phyloP scores from a whole-genome alignment of 2,888 invertebrate species.

The Lapara coniferarum region DNA sequence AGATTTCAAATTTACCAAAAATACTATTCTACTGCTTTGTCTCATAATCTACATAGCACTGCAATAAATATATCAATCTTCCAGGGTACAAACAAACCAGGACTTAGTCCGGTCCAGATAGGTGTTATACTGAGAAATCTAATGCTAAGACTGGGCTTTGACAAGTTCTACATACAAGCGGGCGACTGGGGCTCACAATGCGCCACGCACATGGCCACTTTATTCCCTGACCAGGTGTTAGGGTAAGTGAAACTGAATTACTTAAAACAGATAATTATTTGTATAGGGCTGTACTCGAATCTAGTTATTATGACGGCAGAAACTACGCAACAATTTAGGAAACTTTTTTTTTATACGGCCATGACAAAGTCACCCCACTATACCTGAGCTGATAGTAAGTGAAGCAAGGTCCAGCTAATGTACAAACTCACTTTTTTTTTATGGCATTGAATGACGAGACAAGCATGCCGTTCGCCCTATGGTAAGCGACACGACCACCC shows the following conservation, averaged over 20 bases:
- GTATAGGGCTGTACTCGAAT: background rate
- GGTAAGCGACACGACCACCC: too few species aligned
- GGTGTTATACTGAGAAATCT: slow-evolving; percentile 86
- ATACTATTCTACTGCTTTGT: too few species aligned
- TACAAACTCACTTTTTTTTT: too few species aligned
- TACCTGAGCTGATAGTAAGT: too few species aligned
- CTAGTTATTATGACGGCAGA: background rate
- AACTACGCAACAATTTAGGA: too few species aligned
- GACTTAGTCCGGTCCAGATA: slow-evolving; percentile 83
- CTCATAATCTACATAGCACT: too few species aligned
- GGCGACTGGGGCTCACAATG: slow-evolving; percentile 91
- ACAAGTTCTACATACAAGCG: slow-evolving; percentile 88
- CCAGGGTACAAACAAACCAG: slow-evolving; percentile 84
- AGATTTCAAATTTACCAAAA: background rate
- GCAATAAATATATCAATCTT: slow-evolving; percentile 33
- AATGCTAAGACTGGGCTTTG: slow-evolving; percentile 87
- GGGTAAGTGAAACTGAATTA: slow-evolving; percentile 55
- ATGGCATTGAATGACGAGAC: too few species aligned
- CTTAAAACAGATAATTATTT: background rate
- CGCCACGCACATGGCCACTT: slow-evolving; percentile 82
- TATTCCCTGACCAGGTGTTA: slow-evolving; percentile 85
- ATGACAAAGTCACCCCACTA: too few species aligned
- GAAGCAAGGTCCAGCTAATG: too few species aligned
- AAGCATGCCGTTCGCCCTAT: too few species aligned
- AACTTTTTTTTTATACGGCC: too few species aligned